Evolutionary conservation across 2,888 invertebrate species (phyloP), one percentile per base, ranked within the genome.

Genomic region (Amphipoea lucens): DNA sequence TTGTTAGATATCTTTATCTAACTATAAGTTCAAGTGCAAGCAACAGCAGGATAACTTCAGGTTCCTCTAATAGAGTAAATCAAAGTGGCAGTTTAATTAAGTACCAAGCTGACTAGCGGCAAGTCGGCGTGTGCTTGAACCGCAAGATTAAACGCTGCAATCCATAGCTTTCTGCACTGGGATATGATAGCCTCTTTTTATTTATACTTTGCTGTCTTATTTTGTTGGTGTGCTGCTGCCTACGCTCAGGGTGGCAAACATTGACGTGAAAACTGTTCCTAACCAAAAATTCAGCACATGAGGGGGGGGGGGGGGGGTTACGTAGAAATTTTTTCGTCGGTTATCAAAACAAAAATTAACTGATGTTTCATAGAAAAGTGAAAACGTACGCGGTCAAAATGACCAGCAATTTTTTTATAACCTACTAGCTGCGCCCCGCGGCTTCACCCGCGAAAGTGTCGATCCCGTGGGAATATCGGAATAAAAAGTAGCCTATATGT

Each of bases 31-130:
- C 23, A 76, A 75, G 20, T 81, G 67, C 82, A 71, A 29, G 70
- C 23, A 67, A 67, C 66, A 48, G 29, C 17, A 3, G 3, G 17
- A 67, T 71, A 76, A 62, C 45, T 67, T 62, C 2, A 14, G 11
- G 2, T 57, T 54, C 29, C 54, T 45, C 14, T 76, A 71, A 82
- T 71, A n/a, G 36, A 54, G 54, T 76, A 67, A 67, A 71, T 76
- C 82, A 71, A 76, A 81, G 76, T 76, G 70, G 62, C 76, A 81
- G 82, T 71, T 76, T 81, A 81, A 81, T 81, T 76, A 81, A 67
- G 62, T 76, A 62, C 9, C n/a, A 23, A 67, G 76, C 67, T 71
- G 45, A n/a, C 81, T 51, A 29, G 42, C 23, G 23, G 42, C n/a
- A 62, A 81, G 67, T 57, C 14, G 76, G 67, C 62, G 45, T 29